Evolutionary conservation across 2,797 vertebrate species (phyloP), one percentile per base, ranked within the genome.

Genomic region (Aplochiton taeniatus): DNA sequence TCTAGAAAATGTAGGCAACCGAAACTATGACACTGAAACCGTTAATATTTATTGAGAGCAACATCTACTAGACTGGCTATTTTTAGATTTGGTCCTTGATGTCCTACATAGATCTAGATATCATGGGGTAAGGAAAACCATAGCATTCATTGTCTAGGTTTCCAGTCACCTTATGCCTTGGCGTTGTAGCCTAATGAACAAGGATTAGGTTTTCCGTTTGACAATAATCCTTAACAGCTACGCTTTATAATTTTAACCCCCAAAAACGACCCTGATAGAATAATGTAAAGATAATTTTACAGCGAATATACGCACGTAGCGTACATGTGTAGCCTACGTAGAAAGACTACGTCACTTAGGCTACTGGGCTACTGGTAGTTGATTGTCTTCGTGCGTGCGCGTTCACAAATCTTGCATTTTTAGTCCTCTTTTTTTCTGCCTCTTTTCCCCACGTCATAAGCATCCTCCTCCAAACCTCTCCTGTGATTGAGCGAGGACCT

Each of bases 81-180:
- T 83, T 85, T 73, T 85, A 83, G 73, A 63, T 58, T 49, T 47
- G 55, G 62, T 73, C 73, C 77, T 78, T 62, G 63, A 79, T 85
- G 83, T 78, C 80, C 80, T 83, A 83, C 75, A 85, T 81, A 78
- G 69, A 66, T 56, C 54, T 31, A 57, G 52, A 63, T 46, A 69
- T 13, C 45, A 63, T 53, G 57, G 53, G 44, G 58, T 58, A 61
- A 58, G 61, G 17, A 41, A 42, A 31, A 6, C 31, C 31, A 31
- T 6, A 6, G 31, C 31, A 31, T 31, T 6, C 31, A 31, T 31
- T 31, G 31, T 6, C 31, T 31, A 31, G 31, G 31, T 31, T 31
- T 31, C 31, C 31, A 31, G 31, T 31, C 31, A 31, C 31, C 2
- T n/a, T 6, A 31, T 6, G 2, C 31, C 31, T 31, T 31, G 31